Evolutionary conservation across 2,888 invertebrate species (phyloP), one percentile per base, ranked within the genome.

Genomic region (Tholera decimalis): DNA sequence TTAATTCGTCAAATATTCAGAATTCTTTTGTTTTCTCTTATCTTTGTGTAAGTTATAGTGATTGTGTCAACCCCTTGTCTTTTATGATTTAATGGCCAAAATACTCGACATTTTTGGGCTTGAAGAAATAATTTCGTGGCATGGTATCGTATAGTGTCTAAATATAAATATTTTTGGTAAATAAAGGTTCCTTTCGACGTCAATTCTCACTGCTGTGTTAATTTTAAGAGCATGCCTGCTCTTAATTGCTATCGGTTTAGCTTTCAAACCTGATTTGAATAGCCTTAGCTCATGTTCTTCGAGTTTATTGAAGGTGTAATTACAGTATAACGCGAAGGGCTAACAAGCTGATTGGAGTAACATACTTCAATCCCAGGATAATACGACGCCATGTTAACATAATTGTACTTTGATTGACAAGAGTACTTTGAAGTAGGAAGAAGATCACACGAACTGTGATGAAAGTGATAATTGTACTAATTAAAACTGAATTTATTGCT

Each of bases 21-120:
- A 81, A 85, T 85, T 86, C 85, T 81, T 86, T 91, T 87, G 88
- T 89, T 88, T 86, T 24, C 77, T 49, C 35, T 47, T 58, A 65
- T 81, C 35, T 59, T 11, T 46, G 20, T 59, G 67, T 80, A 81
- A 85, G 72, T 78, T 85, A 84, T 86, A 84, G 80, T 81, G 57
- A 59, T 73, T 63, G 20, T 85, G 88, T 91, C 89, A 88, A 85
- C 86, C 86, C 86, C 79, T 89, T 88, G 85, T 86, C 80, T 74
- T 39, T 58, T 77, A 84, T 91, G 88, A 92, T 91, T 84, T 85
- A 89, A 67, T 54, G 59, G 55, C 7, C 51, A 60, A 68, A 57
- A 50, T 68, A 65, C 20, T 46, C 39, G 4, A 62, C 39, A 39
- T 53, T 18, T 18, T 39, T 26, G 7, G 9, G n/a, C 9, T 20